Base-by-base conservation (phyloP, 2,113 vertebrate species). In the Lasiurus cinereus region DNA sequence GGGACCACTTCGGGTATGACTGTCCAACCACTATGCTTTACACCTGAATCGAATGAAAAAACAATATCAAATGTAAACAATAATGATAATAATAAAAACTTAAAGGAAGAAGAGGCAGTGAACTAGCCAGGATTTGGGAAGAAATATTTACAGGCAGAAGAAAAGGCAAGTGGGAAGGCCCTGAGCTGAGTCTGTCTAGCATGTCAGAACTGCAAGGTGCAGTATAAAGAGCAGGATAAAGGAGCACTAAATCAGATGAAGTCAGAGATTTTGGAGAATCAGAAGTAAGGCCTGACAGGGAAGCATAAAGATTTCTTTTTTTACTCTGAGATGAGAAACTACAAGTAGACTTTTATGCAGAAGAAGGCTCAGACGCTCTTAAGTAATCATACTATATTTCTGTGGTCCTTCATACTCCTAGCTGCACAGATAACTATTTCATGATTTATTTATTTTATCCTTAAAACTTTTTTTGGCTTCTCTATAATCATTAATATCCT, bases 401-500 rank as follows among this genome's bases (percentile, higher is more conserved):
- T 29, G 2, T 9, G 22, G 39, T 1, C 5, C 33, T 52, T 59
- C 14, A 21, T 14, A 72, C 36, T 54, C 19, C 21, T 27, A 22
- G 54, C 78, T 70, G 72, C 39, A 50, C 1, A 33, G 27, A 43
- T 14, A 1, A 56, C 5, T 33, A 2, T 77, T 52, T 62, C 48
- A 27, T 22, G 21, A 6, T 24, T 54, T 69, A 13, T 74, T 62
- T 62, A 66, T 70, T 33, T 8, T 2, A 59, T 67, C 18, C 13
- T 24, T 50, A 18, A 12, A 29, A 24, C 8, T 0, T 88, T 46
- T 46, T 46, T 21, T 50, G 11, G 29, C 8, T 9, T 18, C n/a
- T 2, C 36, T 64, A 0, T 21, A 18, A 72, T 76, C 24, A 31
- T 18, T 39, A 16, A 2, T n/a, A 3, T 0, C 9, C 22, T 18